phyloP scores from a whole-genome alignment of 2,888 invertebrate genomes.

The Drosophila subquinaria region DNA sequence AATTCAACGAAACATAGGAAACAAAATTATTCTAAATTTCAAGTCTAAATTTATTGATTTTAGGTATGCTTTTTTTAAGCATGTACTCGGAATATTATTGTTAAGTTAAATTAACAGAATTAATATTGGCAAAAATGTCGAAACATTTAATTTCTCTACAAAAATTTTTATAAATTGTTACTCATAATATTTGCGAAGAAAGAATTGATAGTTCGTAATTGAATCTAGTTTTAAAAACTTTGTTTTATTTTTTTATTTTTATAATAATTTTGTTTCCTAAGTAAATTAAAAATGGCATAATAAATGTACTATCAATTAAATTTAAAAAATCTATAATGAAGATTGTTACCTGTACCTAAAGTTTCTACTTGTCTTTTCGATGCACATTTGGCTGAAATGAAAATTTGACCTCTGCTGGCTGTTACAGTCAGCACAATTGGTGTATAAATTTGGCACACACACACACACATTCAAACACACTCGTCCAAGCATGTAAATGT shows the following conservation, averaged over 20 bases:
- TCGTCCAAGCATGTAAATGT: slow-evolving; percentile 75
- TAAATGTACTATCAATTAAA: slow-evolving; percentile 4
- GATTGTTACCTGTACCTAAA: slow-evolving; percentile 39
- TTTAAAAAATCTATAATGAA: background rate
- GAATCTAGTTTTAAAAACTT: no score
- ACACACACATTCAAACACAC: slow-evolving; percentile 29
- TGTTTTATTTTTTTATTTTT: no score
- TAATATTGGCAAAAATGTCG: no score
- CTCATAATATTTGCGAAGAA: no score
- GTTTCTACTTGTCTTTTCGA: slow-evolving; percentile 26
- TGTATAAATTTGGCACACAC: slow-evolving; percentile 66
- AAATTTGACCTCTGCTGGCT: slow-evolving; percentile 66
- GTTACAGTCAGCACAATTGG: slow-evolving; percentile 69
- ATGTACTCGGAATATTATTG: no score
- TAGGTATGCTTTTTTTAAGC: no score
- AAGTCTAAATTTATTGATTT: no score
- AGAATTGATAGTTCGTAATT: no score
- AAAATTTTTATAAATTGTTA: no score
- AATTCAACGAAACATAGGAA: background rate
- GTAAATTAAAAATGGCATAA: background rate
- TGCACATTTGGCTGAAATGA: slow-evolving; percentile 59
- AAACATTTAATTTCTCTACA: no score
- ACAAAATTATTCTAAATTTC: no score
- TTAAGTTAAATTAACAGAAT: background rate
- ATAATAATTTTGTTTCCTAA: no score